Evolutionary conservation across 2,888 invertebrate genomes (phyloP).

Genomic region (Calameuta idolon): DNA sequence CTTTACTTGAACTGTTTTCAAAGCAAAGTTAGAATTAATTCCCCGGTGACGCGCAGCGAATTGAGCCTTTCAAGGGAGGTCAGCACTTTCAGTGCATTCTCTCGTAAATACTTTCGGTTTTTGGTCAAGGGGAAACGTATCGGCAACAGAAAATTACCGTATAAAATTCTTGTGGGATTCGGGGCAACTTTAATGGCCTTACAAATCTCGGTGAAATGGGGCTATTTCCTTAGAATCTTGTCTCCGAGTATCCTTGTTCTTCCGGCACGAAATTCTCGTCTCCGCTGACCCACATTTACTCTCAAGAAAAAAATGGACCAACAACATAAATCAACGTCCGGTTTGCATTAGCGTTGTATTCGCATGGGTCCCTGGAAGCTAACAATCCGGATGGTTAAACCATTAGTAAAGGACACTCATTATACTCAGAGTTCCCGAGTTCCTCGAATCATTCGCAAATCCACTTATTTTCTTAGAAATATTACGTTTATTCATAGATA

Average conservation of each 20-base stretch:
- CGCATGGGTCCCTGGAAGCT: not conserved
- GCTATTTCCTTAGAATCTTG: conserved; percentile 42
- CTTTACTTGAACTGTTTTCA: too few relatives aligned
- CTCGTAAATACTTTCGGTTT: not conserved
- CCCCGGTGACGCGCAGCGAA: not conserved
- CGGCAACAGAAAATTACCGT: conserved; percentile 27
- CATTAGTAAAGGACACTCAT: conserved; percentile 10
- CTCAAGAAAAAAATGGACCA: conserved; percentile 15
- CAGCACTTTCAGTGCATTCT: not conserved
- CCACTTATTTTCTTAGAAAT: conserved; percentile 18
- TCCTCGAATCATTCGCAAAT: not conserved
- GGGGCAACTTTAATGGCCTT: conserved; percentile 46
- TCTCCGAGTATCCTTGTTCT: conserved; percentile 22
- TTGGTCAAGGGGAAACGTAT: not conserved
- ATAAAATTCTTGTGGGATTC: conserved; percentile 33
- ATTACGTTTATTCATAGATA: conserved; percentile 11
- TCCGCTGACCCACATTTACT: conserved; percentile 22
- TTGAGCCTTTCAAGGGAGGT: not conserved
- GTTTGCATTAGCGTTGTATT: conserved; percentile 25
- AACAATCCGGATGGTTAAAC: conserved; percentile 11
- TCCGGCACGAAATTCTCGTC: conserved; percentile 2
- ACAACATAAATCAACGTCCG: conserved; percentile 36
- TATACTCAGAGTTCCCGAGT: not conserved
- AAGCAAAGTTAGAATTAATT: not conserved
- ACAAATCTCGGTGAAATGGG: conserved; percentile 52